These are phyloP conservation scores for Eremophila alpestris DNA, from an alignment of 2,797 vertebrate species.

Conservation along the genomic window DNA sequence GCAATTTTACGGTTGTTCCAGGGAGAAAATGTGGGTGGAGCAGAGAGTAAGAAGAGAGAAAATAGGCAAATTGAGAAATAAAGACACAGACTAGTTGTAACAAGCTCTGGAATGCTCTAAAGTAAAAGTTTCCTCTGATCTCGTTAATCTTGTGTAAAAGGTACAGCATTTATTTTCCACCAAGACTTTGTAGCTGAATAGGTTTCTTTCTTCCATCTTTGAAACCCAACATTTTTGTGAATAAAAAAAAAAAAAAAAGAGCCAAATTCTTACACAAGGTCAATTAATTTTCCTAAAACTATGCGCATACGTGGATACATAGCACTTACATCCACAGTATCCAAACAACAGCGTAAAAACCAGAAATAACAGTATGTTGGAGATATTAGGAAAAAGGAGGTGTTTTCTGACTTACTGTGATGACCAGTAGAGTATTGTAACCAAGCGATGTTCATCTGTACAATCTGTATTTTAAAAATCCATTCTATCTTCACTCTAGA, in stretches of 20 bases:
- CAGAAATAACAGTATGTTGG: neutral
- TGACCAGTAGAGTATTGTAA: neutral
- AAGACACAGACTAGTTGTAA: neutral
- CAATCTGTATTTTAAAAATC: neutral
- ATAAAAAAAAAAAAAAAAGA: neutral
- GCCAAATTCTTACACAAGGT: neutral
- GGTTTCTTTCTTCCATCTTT: neutral
- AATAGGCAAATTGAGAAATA: conserved; percentile 32
- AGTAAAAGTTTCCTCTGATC: conserved; percentile 3
- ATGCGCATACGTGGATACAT: neutral
- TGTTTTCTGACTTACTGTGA: neutral
- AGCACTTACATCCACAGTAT: accelerated
- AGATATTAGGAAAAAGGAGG: neutral
- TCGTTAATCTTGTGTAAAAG: neutral
- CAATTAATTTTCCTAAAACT: neutral
- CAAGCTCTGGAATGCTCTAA: neutral
- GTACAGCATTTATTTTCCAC: neutral
- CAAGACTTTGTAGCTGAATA: neutral
- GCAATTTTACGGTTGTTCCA: conserved; percentile 39
- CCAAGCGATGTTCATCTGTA: neutral
- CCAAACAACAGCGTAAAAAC: neutral
- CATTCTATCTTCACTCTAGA: neutral
- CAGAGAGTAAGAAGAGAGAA: neutral
- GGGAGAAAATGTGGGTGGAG: conserved; percentile 33
- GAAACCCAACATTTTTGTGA: neutral